phyloP scores from a whole-genome alignment of 1,140 invertebrate genomes.

The Globodera rostochiensis region DNA sequence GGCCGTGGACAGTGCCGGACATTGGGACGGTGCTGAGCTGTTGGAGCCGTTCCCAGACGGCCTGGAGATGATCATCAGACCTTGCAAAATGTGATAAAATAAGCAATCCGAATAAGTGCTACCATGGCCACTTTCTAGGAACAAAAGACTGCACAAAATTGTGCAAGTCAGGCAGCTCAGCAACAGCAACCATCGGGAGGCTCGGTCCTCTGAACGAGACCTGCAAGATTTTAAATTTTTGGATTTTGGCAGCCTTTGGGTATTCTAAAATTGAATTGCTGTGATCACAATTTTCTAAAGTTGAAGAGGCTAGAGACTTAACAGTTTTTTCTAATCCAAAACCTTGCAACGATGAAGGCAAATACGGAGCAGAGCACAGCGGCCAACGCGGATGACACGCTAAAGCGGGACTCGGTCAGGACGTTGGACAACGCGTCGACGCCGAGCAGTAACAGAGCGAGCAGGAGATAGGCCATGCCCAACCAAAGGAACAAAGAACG shows the following conservation, averaged over 20 bases:
- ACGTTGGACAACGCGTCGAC: constrained; percentile 28
- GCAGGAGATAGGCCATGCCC: constrained; percentile 27
- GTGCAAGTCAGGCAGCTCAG: not conserved
- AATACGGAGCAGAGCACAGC: constrained; percentile 28
- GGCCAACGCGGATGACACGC: constrained; percentile 21
- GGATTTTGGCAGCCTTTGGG: too few relatives aligned
- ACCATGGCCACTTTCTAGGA: constrained; percentile 18
- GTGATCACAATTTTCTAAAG: not conserved
- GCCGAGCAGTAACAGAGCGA: constrained; percentile 30
- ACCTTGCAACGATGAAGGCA: constrained; percentile 40
- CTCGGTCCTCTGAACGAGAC: constrained; percentile 20
- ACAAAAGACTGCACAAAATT: constrained; percentile 18
- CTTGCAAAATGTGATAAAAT: not conserved
- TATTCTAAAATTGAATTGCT: not conserved
- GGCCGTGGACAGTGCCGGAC: not conserved
- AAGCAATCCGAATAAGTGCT: too few relatives aligned
- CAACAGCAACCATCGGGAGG: constrained; percentile 20
- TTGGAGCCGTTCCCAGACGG: not conserved
- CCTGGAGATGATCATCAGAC: not conserved
- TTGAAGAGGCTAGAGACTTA: constrained; percentile 6
- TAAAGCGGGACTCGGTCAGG: constrained; percentile 25
- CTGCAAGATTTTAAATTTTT: too few relatives aligned
- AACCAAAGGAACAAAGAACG: constrained; percentile 26
- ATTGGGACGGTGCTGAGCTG: not conserved
- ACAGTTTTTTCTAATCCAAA: constrained; percentile 14